phyloP scores from a whole-genome alignment of 2,797 vertebrate genomes.

The Hapalemur alaotrensis region DNA sequence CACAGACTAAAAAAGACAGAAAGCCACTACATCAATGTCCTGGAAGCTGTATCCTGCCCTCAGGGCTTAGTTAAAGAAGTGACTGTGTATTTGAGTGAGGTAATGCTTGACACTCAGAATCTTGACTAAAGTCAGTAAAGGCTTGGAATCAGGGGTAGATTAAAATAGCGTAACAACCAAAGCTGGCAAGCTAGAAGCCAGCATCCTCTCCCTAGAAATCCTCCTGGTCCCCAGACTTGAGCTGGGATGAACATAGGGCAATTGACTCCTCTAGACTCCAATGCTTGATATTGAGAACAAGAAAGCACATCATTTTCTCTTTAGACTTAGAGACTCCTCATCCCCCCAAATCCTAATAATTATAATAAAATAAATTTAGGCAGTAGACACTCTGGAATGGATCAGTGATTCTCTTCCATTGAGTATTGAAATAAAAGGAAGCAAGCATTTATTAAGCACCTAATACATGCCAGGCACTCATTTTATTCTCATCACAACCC shows the following conservation, averaged over 20 bases:
- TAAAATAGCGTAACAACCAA: slow-evolving; percentile 39
- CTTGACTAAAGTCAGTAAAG: slow-evolving; percentile 29
- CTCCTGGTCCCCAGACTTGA: background rate
- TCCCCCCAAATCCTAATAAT: background rate
- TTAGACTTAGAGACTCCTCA: background rate
- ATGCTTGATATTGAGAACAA: background rate
- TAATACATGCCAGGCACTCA: background rate
- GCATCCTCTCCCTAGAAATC: background rate
- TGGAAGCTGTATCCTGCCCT: slow-evolving; percentile 6
- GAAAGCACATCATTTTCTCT: slow-evolving; percentile 8
- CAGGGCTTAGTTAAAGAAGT: background rate
- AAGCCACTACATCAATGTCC: slow-evolving; percentile 7
- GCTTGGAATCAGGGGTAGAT: background rate
- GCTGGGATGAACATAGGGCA: background rate
- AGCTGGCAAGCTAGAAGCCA: background rate
- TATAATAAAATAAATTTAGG: background rate
- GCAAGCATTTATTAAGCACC: background rate
- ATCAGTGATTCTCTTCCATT: background rate
- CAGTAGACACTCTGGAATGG: background rate
- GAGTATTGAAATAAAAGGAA: slow-evolving; percentile 23
- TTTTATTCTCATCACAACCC: background rate
- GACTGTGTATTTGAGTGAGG: slow-evolving; percentile 30
- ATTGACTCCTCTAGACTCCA: background rate
- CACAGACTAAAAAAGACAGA: slow-evolving; percentile 37
- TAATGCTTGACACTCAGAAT: slow-evolving; percentile 52